These are phyloP conservation scores for Gonocerus acuteangulatus DNA, from an alignment of 2,888 invertebrate genomes.

Conservation along the genomic window DNA sequence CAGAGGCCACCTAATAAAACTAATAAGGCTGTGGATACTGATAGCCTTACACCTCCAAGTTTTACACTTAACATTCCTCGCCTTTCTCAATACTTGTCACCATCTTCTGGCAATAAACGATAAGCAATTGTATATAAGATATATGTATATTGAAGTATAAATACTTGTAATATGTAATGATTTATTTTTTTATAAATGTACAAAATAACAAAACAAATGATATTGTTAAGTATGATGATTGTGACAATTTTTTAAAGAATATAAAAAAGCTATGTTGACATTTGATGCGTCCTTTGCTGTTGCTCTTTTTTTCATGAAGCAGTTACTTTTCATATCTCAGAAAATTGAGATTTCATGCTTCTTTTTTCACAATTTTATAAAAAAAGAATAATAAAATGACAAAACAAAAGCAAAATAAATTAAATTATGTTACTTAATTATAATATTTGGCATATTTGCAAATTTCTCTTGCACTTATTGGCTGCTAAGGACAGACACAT, in stretches of 20 bases:
- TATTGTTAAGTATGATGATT: not conserved
- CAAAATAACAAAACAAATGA: not conserved
- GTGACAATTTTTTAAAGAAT: not conserved
- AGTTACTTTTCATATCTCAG: no score
- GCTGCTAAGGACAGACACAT: not conserved
- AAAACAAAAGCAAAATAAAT: not conserved
- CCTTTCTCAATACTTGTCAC: not conserved
- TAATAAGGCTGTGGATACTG: not conserved
- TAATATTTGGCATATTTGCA: not conserved
- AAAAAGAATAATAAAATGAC: no score
- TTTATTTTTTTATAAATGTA: not conserved
- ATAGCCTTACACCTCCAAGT: constrained; percentile 27
- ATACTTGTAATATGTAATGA: not conserved
- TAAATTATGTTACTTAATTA: not conserved
- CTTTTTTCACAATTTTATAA: no score
- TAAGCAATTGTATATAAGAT: not conserved
- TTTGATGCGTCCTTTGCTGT: no score
- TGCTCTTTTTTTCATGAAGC: no score
- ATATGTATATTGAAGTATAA: not conserved
- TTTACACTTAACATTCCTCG: constrained; percentile 11
- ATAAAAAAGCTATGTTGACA: not conserved
- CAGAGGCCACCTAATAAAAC: not conserved
- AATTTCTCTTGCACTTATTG: no score
- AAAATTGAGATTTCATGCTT: no score
- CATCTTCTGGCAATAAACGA: not conserved